Evolutionary conservation across 2,113 vertebrate species (phyloP), one percentile per base, ranked within the genome.

Genomic region (Melanocharis versteri): DNA sequence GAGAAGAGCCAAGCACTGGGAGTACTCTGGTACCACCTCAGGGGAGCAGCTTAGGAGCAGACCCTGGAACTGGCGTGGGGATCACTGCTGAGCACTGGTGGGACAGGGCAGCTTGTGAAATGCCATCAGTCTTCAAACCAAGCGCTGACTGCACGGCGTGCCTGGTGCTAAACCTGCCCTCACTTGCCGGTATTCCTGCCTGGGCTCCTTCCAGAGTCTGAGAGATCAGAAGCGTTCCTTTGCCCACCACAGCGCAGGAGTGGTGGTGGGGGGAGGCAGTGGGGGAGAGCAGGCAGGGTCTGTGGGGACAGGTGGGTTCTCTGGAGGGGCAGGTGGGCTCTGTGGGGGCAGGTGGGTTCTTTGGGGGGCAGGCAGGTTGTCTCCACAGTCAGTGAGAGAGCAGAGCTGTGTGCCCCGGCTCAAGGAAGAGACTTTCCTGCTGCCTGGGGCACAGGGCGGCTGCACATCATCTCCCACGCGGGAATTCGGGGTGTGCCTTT

Each of bases 191-290:
- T 12, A 1, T 33, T 93, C 66, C 91, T 31, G 54, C 78, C 17
- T 76, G 70, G 87, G 71, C 61, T 87, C 11, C 89, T 40, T 53
- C 75, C 94, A 51, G 26, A n/a, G 14, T 0, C 53, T 37, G 47
- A 18, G 40, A 90, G 93, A 93, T 86, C 87, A 91, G 78, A 93
- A 35, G 56, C 54, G 31, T 83, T 91, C 48, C 68, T 83, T 33
- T 57, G 69, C 83, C 87, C 28, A 44, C 89, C 30, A 8, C 81
- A 82, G 83, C 0, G 9, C 58, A 7, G 89, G 66, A 61, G 71
- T 1, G 17, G 23, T 31, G 5, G 31, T 13, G 5, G 2, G n/a
- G 42, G 58, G 51, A 83, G 56, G 23, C 13, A 3, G 80, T 1
- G 0, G 35, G 42, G 33, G 24, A 33, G 26, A 44, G 33, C 27